A percentile compares a stretch with the other conserved stretches of the same genome.
Conservation (phyloP, 2,797 vertebrate species). For the Fringilla coelebs region DNA sequence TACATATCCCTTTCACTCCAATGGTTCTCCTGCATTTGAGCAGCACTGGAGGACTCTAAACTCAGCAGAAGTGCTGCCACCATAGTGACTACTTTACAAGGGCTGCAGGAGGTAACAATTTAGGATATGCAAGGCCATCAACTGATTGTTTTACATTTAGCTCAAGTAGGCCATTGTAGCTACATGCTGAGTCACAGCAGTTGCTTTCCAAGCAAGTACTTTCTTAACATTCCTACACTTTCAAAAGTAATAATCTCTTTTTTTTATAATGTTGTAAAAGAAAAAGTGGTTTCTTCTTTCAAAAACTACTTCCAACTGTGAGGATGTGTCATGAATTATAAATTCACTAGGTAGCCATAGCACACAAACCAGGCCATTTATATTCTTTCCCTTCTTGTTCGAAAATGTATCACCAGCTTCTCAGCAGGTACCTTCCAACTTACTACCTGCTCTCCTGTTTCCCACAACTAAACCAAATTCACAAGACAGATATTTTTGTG, state of each 20-base stretch:
- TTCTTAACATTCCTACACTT: conserved; percentile 1
- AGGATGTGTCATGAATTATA: neutral
- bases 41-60: neutral
- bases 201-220: conserved; percentile 21
- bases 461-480: neutral
- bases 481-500: neutral
- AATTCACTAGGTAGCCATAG: neutral
- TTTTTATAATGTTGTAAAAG: neutral
- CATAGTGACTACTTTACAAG: neutral
- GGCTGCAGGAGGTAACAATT: neutral
- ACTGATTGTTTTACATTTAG: conserved; percentile 39
- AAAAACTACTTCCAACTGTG: conserved; percentile 25
- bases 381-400: neutral
- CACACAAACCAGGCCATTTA: neutral
- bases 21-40: neutral
- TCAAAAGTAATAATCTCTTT: conserved; percentile 21
- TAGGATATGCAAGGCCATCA: neutral
- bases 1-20: neutral
- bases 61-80: neutral
- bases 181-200: conserved; percentile 18
- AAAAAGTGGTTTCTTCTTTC: conserved; percentile 18
- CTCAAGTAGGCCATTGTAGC: conserved; percentile 8
- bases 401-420: neutral
- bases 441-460: neutral
- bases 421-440: neutral